Base-by-base conservation (phyloP, 2,113 vertebrate species). In the Spheniscus mendiculus region DNA sequence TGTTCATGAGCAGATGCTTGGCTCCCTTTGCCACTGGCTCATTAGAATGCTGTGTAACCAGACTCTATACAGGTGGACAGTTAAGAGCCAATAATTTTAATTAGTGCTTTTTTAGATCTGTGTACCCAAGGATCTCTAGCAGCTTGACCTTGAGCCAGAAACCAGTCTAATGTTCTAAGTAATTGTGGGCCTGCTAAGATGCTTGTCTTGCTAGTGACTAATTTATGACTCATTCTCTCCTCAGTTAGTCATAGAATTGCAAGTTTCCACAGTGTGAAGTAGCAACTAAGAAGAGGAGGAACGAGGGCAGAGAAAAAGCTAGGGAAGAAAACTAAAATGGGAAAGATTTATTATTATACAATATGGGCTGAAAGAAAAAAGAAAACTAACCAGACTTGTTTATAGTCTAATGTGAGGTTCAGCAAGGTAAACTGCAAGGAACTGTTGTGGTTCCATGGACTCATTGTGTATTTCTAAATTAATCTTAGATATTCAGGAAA, bases 221-320 rank as follows among this genome's bases (percentile, higher is more conserved):
- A 93, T 91, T 94, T 77, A 79, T 91, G 87, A 97, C 36, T 93
- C 87, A 90, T 66, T 97, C 70, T 90, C 65, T 91, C 93, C 73
- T 1, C 22, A 40, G 58, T 96, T 92, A 96, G 81, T 96, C 90
- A 91, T 2, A 32, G 25, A 23, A 65, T 27, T 91, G 26, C 73
- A 83, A 94, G 49, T 94, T 94, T 91, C 78, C 93, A 83, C 27
- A 59, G 52, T 12, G 40, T 72, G 49, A 83, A 93, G 40, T 17
- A 82, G 36, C 56, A 85, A 17, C 42, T 58, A 62, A 93, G 58
- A 65, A 3, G 50, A 74, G 45, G 59, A 89, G 55, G 59, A 96
- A 44, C 34, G 20, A 65, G 19, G 27, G 14, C 12, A 91, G 56
- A 66, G n/a, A 66, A 87, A 83, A 87, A 67, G 17, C 27, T 90